Conservation (phyloP, 2,797 vertebrate species). For the Anabas testudineus region DNA sequence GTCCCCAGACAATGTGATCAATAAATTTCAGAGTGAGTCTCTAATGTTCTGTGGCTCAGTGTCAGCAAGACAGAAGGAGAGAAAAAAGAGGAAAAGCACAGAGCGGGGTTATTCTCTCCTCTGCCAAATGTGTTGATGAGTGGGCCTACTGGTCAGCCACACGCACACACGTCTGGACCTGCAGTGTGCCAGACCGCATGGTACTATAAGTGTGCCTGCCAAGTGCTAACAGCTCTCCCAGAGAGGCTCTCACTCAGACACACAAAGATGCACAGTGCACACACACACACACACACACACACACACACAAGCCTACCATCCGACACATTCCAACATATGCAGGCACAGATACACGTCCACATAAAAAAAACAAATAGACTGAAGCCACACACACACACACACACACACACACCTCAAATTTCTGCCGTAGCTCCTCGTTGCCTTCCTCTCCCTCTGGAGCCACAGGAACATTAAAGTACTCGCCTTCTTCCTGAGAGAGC, state of each 20-base stretch:
- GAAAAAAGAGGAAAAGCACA: conserved; percentile 15
- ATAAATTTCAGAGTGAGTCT: conserved; percentile 23
- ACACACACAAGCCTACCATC: conserved; percentile 68
- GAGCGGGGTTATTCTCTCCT: conserved; percentile 54
- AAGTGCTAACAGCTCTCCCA: conserved; percentile 73
- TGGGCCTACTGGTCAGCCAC: conserved; percentile 66
- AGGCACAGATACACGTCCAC: conserved; percentile 66
- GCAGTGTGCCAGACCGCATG: conserved; percentile 81
- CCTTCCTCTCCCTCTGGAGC: conserved; percentile 95
- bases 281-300: conserved; percentile 48
- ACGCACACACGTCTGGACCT: conserved; percentile 59
- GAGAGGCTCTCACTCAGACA: conserved; percentile 68
- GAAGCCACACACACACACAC: conserved; percentile 1
- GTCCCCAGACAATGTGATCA: background rate
- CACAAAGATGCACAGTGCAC: conserved; percentile 43
- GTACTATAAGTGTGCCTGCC: conserved; percentile 70
- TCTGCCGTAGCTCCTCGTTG: conserved; percentile 94
- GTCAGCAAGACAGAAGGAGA: conserved; percentile 37
- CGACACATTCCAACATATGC: conserved; percentile 36
- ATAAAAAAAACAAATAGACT: background rate
- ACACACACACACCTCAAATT: conserved; percentile 90
- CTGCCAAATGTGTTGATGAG: conserved; percentile 79
- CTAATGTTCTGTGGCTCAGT: conserved; percentile 24
- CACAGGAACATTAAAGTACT: conserved; percentile 97
- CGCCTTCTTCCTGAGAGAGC: conserved; percentile 97